Evolutionary conservation across 2,888 invertebrate species (phyloP), one percentile per base, ranked within the genome.

Genomic region (Macropis europaea): DNA sequence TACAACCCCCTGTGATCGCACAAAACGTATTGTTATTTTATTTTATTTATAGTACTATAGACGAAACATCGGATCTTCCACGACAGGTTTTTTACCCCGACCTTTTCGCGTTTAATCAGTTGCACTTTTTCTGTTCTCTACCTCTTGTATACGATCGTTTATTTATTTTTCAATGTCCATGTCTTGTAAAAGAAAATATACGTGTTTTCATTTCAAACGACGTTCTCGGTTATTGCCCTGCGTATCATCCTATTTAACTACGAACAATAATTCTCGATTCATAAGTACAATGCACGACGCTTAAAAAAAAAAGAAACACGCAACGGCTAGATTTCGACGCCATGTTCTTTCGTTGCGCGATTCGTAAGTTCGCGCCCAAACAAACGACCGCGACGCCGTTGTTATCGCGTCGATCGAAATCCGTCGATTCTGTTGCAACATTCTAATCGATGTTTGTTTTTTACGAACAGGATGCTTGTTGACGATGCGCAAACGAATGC

Each of bases 401-500:
- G 19, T 9, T 38, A 22, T 6, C 36, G 6, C 24, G n/a, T 11
- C 15, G 19, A 30, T n/a, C 7, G 40, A 47, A 40, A 9, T 15
- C 9, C 11, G 4, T 15, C 5, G 2, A 34, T 30, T 36, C 0
- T 7, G 34, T 6, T 24, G n/a, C 13, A 28, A 24, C 43, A n/a
- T 43, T 61, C 43, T 76, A 73, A 66, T 64, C n/a, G 1, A n/a
- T n/a, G 13, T 59, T 26, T 50, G 47, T 72, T 74, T n/a, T 76
- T 62, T 59, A 53, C 42, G 24, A 70, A 62, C 84, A 89, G 89
- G 88, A 50, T 89, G 87, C 80, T 86, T 87, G 72, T 79, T 89
- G 70, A 85, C 86, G 60, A 79, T 84, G 63, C 83, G 84, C n/a
- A 86, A 79, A 47, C 82, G 82, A 81, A 86, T 86, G 81, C 77